Conservation (phyloP, 2,113 vertebrate genomes). For the Vulpes ferrilata region DNA sequence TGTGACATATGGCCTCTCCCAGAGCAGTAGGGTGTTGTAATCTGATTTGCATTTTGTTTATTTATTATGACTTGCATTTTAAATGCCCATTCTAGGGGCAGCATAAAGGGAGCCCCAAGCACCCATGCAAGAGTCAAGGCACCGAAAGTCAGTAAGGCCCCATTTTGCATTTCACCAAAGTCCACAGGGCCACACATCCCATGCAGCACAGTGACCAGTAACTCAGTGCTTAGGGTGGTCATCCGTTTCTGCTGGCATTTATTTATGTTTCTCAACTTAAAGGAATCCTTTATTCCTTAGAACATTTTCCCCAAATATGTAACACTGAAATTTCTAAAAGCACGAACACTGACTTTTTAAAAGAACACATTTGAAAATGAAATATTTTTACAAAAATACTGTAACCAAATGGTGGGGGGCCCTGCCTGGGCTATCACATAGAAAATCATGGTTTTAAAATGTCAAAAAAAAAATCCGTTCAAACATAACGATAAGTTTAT, state of each 20-base stretch:
- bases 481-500: not conserved
- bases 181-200: not conserved
- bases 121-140: not conserved
- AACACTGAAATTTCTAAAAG: not conserved
- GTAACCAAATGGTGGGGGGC: not conserved
- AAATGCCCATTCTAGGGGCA: not conserved
- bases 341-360: not conserved
- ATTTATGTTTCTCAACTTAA: not conserved
- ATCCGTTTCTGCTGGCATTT: not conserved
- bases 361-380: constrained; percentile 5
- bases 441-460: not conserved
- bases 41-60: not conserved
- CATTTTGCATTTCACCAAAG: not conserved
- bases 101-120: not conserved
- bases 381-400: constrained; percentile 20
- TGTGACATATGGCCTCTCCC: not conserved
- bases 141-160: accelerated
- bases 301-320: not conserved
- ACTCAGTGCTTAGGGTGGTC: too few relatives aligned
- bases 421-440: not conserved
- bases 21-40: not conserved
- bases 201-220: not conserved
- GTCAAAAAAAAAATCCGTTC: not conserved
- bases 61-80: not conserved
- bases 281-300: not conserved